Percentiles rank a stretch among this genome's conserved stretches.
Conservation (phyloP, 2,113 vertebrate genomes). For the Muntiacus reevesi region DNA sequence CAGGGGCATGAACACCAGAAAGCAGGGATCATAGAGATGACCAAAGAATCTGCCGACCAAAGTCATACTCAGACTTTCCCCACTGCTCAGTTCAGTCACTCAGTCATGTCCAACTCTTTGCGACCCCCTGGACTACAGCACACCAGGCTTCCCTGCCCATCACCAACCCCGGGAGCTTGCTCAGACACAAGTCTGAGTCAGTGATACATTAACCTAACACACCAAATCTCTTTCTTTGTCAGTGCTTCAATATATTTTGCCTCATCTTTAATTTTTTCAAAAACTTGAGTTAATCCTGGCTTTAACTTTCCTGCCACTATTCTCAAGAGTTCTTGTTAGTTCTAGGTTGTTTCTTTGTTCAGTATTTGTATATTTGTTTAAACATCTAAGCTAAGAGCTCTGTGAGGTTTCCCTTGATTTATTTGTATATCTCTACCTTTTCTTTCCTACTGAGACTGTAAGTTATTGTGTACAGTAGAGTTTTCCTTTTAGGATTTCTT, state of each 20-base stretch:
- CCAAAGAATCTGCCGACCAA: neutral
- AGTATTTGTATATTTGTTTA: neutral
- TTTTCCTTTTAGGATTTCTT: neutral
- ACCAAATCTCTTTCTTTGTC: neutral
- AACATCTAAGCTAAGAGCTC: neutral
- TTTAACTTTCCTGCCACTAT: neutral
- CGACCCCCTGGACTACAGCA: no score
- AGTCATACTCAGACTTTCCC: neutral
- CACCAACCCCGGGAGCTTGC: no score
- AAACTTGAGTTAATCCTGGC: neutral
- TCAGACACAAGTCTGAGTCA: no score
- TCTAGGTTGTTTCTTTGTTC: neutral
- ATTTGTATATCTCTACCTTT: neutral
- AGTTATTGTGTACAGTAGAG: neutral
- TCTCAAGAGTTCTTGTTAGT: neutral
- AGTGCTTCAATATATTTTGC: neutral
- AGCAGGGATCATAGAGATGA: neutral
- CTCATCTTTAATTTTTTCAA: neutral
- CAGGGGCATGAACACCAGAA: neutral
- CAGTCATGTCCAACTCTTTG: no score
- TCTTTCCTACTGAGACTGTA: neutral
- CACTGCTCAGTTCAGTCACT: neutral
- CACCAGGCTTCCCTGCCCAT: no score
- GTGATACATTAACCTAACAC: neutral
- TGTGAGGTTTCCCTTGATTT: neutral